These are phyloP conservation scores for Cynopterus brachyotis DNA, from an alignment of 2,113 vertebrate species.

Conservation along the genomic window DNA sequence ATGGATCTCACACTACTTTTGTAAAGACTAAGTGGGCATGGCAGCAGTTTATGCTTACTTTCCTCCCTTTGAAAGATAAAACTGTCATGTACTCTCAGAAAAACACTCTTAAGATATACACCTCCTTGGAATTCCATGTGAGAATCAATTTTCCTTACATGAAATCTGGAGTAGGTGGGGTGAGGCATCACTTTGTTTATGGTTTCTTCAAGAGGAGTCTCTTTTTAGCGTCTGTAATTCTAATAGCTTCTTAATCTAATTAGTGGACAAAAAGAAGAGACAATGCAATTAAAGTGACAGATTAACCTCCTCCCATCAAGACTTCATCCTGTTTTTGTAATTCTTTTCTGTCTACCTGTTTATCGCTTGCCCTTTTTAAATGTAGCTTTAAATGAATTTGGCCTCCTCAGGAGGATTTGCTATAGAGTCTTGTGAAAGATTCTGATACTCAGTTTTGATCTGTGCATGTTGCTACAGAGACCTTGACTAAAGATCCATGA, in stretches of 20 bases:
- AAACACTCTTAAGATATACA: not conserved
- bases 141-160: not conserved
- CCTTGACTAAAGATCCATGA: not conserved
- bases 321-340: conserved; percentile 42
- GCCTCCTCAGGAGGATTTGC: not conserved
- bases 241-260: conserved; percentile 50
- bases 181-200: not conserved
- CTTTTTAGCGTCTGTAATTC: not conserved
- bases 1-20: not conserved
- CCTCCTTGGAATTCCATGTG: not conserved
- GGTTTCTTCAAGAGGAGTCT: conserved; percentile 10
- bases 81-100: not conserved
- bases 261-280: conserved; percentile 51
- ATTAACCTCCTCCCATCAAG: conserved; percentile 44
- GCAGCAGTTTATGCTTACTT: not conserved
- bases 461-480: not conserved
- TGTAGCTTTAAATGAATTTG: conserved; percentile 46
- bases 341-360: conserved; percentile 33
- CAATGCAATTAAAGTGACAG: conserved; percentile 43
- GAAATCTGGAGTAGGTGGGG: not conserved
- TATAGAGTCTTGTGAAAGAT: not conserved
- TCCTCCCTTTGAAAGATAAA: not conserved
- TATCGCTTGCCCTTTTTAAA: conserved; percentile 34
- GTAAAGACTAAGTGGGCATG: not conserved
- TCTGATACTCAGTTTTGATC: not conserved